Conservation (phyloP, 1,140 invertebrate species). For the Cydia strobilella region DNA sequence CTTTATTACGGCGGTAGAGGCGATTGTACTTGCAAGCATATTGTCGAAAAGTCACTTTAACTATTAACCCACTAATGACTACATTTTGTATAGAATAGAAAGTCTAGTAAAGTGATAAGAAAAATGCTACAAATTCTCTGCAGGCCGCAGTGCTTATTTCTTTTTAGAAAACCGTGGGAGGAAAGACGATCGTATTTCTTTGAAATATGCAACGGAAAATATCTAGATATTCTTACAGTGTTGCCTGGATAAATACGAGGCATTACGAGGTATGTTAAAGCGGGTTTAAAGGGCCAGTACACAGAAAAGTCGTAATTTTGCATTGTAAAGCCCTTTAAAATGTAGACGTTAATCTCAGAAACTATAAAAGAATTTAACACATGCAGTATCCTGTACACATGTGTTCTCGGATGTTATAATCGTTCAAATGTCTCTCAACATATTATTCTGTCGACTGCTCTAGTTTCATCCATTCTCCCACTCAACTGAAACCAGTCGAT, state of each 20-base stretch:
- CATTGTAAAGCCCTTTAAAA: too few relatives aligned
- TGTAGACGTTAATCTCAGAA: background rate
- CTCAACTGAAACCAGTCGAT: background rate
- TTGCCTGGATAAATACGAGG: background rate
- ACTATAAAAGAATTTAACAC: conserved; percentile 15
- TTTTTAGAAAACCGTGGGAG: conserved; percentile 3
- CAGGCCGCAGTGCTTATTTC: background rate
- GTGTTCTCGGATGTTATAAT: conserved; percentile 27
- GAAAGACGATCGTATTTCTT: background rate
- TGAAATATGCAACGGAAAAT: background rate
- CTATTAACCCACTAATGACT: background rate
- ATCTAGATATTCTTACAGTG: background rate
- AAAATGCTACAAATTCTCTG: background rate
- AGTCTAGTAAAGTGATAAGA: background rate
- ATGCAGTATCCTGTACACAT: conserved; percentile 29
- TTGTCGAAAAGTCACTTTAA: background rate
- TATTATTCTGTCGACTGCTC: conserved; percentile 2
- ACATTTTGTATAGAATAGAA: conserved; percentile 1
- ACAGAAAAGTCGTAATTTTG: conserved; percentile 7
- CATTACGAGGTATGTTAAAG: background rate
- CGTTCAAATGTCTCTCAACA: conserved; percentile 17
- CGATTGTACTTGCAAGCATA: background rate
- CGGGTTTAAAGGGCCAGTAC: background rate
- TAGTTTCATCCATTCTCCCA: background rate
- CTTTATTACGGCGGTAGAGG: too few relatives aligned